Conservation (phyloP, 2,113 vertebrate genomes). For the Psilopogon haemacephalus region DNA sequence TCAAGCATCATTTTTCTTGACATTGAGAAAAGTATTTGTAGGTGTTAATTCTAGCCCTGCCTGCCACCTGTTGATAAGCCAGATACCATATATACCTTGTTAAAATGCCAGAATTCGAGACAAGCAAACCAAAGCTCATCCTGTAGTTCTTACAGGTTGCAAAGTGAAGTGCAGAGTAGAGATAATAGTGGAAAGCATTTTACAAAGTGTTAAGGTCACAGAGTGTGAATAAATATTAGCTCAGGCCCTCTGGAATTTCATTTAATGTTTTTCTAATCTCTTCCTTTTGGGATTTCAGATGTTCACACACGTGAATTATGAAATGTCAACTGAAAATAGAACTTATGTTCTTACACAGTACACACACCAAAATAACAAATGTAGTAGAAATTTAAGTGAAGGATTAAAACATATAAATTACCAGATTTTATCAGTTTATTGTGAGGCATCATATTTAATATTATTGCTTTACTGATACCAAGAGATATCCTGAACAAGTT, state of each 20-base stretch:
- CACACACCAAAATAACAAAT: background rate
- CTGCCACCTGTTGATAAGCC: constrained; percentile 12
- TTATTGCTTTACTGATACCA: background rate
- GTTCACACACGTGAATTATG: background rate
- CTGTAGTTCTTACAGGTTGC: background rate
- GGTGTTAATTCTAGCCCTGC: background rate
- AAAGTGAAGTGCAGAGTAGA: background rate
- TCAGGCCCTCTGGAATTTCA: background rate
- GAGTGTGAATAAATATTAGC: constrained; percentile 40
- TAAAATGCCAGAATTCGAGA: background rate
- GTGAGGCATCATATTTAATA: background rate
- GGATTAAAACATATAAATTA: background rate
- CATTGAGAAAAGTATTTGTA: background rate
- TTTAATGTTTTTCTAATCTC: constrained; percentile 37
- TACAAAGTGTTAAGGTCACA: constrained; percentile 18
- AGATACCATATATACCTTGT: background rate
- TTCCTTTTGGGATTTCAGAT: constrained; percentile 15
- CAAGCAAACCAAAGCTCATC: background rate
- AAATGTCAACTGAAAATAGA: constrained; percentile 22
- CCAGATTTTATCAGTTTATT: background rate
- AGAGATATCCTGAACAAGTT: background rate
- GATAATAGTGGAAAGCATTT: background rate
- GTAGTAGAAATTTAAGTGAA: background rate
- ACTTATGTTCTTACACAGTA: background rate
- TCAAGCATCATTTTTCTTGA: background rate